Base-by-base conservation (phyloP, 2,113 vertebrate genomes). In the Prinia subflava region DNA sequence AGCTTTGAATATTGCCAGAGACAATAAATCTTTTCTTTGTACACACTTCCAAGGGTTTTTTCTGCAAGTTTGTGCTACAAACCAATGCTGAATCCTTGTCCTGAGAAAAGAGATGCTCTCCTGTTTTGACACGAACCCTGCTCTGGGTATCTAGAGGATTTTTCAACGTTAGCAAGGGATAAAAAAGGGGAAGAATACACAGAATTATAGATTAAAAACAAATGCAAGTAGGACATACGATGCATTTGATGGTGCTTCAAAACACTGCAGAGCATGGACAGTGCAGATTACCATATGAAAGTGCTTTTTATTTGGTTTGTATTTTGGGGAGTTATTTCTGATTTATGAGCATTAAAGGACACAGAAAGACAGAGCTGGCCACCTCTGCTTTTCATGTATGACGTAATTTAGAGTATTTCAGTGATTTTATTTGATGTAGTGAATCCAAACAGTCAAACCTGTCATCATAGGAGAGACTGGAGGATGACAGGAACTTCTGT, bases 1-100 rank as follows among this genome's bases (percentile, higher is more conserved):
- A 70, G 68, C 89, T 94, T 92, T 92, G 87, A 91, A 35, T 92
- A 70, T 83, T 87, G 83, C 85, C 92, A 95, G 94, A 60, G 75
- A 88, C 85, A 92, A 91, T 83, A 79, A 76, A 73, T 85, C 76
- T 47, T 87, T 89, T 30, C 62, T 92, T 94, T 90, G 68, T 79
- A n/a, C 0, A 0, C 17, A 65, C 33, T 93, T 94, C 80, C 67
- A 70, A 88, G 87, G 87, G 33, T 83, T 69, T 75, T 70, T 95
- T 70, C 76, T 76, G 69, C 39, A 96, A 91, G 71, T 95, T 95
- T 79, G 64, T 78, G 69, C 64, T 73, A 10, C 56, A 69, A 75
- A 60, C 53, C 18, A 3, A 24, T 25, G 46, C 65, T 78, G 87
- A 90, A 71, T 59, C 82, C 79, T 86, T 76, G 87, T 89, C 57